phyloP scores from a whole-genome alignment of 2,113 vertebrate species.

The Aegithalos caudatus region DNA sequence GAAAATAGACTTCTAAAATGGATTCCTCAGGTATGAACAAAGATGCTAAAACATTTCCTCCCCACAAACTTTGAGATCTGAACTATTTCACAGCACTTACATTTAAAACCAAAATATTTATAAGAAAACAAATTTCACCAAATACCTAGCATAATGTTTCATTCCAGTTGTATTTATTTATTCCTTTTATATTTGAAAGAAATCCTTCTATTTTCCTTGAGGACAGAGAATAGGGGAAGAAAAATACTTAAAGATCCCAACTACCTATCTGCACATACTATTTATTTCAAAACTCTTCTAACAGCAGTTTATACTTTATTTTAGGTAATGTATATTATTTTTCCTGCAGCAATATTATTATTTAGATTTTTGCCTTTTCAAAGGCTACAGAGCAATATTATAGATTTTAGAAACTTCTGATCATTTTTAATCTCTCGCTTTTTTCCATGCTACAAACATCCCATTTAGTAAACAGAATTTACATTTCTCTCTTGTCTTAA shows the following conservation, averaged over 20 bases:
- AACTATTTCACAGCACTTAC: conserved; percentile 5
- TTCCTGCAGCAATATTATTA: conserved; percentile 2
- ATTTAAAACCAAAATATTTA: conserved; percentile 17
- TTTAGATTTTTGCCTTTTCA: conserved; percentile 41
- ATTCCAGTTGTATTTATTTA: not conserved
- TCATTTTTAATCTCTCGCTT: conserved; percentile 27
- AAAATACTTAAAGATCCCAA: conserved; percentile 24
- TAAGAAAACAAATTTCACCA: not conserved
- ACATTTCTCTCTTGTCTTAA: conserved; percentile 33
- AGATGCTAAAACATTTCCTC: conserved; percentile 38
- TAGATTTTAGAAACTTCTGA: conserved; percentile 15
- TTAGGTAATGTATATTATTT: conserved; percentile 52
- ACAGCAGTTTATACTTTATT: not conserved
- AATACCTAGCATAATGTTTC: not conserved
- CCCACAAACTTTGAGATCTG: conserved; percentile 42
- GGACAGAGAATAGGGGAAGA: not conserved
- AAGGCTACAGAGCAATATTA: conserved; percentile 16
- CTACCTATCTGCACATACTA: conserved; percentile 11
- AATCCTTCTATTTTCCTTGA: conserved; percentile 31
- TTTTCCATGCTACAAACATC: conserved; percentile 15
- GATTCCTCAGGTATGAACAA: conserved; percentile 58
- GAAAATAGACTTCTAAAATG: conserved; percentile 54
- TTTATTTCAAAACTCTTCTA: conserved; percentile 19
- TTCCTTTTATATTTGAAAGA: conserved; percentile 41
- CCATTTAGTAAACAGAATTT: conserved; percentile 37